Conservation (phyloP, 2,888 invertebrate genomes). For the Lycaena phlaeas region DNA sequence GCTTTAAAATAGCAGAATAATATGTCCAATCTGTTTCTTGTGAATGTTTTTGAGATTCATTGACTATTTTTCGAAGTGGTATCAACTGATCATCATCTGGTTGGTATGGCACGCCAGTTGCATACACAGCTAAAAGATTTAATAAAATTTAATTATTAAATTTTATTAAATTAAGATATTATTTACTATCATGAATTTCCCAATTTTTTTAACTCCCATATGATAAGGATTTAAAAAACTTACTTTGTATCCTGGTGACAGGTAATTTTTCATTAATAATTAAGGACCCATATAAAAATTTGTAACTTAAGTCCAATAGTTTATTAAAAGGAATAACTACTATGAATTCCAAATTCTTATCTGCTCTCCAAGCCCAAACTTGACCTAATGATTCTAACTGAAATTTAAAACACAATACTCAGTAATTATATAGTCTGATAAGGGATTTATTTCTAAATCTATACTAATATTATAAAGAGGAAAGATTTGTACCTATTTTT, state of each 20-base stretch:
- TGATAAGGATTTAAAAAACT: too few relatives aligned
- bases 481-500: too few relatives aligned
- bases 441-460: too few relatives aligned
- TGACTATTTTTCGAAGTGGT: background rate
- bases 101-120: slow-evolving; percentile 4
- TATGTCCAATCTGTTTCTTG: slow-evolving; percentile 1
- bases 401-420: slow-evolving; percentile 21
- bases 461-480: too few relatives aligned
- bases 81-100: slow-evolving; percentile 1
- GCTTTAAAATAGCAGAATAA: background rate
- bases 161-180: background rate
- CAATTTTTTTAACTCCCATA: too few relatives aligned
- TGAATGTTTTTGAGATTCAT: background rate
- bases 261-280: slow-evolving; percentile 84
- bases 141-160: background rate
- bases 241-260: slow-evolving; percentile 84
- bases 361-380: slow-evolving; percentile 85
- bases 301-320: slow-evolving; percentile 80
- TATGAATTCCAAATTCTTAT: slow-evolving; percentile 81
- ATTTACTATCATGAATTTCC: too few relatives aligned
- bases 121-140: slow-evolving; percentile 4
- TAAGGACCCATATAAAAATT: slow-evolving; percentile 80
- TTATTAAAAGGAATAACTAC: slow-evolving; percentile 84
- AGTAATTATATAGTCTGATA: too few relatives aligned
- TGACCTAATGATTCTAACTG: slow-evolving; percentile 86